Percentiles rank a stretch among this genome's conserved stretches.
Evolutionary conservation across 2,113 vertebrate genomes (phyloP).

Genomic region (Mus spicilegus): DNA sequence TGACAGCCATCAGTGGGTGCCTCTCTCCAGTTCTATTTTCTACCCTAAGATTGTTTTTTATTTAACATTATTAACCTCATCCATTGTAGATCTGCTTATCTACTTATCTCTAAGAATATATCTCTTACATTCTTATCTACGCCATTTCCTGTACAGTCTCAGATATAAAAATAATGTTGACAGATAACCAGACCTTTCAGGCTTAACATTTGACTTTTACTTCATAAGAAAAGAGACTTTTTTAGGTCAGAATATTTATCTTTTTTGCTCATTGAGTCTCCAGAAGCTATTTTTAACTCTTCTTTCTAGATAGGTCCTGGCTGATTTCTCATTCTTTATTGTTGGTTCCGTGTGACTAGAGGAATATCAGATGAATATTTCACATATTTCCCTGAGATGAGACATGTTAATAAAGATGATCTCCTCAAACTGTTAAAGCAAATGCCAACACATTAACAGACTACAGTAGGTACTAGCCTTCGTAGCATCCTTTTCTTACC

Average conservation of each 20-base stretch:
- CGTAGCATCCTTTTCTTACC: background rate
- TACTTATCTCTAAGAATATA: background rate
- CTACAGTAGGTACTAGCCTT: background rate
- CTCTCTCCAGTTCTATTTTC: background rate
- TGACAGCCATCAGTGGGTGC: background rate
- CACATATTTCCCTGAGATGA: background rate
- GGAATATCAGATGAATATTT: background rate
- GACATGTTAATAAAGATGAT: background rate
- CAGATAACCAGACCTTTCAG: background rate
- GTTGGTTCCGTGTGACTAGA: background rate
- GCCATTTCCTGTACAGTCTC: background rate
- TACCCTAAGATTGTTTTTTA: background rate
- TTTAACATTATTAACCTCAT: slow-evolving; percentile 24
- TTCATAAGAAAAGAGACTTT: background rate
- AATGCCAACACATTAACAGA: background rate
- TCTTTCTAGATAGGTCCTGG: background rate
- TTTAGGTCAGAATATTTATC: background rate
- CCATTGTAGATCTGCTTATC: background rate
- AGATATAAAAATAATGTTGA: background rate
- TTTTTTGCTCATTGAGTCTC: background rate
- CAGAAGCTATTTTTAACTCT: too few relatives aligned
- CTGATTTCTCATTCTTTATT: background rate
- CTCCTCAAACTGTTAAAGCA: background rate
- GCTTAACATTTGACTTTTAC: background rate
- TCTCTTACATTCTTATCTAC: background rate